Evolutionary conservation across 1,140 invertebrate species (phyloP).

Genomic region (Drosophila truncata): DNA sequence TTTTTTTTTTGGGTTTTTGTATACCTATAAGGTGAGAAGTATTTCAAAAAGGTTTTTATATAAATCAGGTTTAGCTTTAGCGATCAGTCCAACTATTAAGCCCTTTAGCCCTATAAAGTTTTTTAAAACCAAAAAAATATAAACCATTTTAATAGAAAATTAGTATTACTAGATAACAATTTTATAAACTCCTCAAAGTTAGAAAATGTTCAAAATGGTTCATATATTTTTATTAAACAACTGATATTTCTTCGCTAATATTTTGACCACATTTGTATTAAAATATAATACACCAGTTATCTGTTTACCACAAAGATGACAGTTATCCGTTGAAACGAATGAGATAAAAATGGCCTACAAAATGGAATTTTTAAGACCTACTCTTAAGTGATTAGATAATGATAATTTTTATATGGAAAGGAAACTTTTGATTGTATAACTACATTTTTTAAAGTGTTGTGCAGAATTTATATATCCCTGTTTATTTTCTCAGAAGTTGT

Average conservation of each 20-base stretch:
- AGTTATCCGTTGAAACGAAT: constrained; percentile 46
- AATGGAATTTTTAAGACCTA: constrained; percentile 9
- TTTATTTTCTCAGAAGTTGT: not conserved
- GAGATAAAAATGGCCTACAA: constrained; percentile 34
- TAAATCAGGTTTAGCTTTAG: not conserved
- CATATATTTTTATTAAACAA: not conserved
- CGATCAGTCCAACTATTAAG: not conserved
- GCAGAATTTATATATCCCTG: not conserved
- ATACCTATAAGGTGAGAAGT: too few relatives aligned
- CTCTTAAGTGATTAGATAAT: constrained; percentile 15
- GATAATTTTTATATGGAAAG: too few relatives aligned
- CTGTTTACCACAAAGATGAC: constrained; percentile 55
- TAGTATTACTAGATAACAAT: too few relatives aligned
- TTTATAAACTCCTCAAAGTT: not conserved
- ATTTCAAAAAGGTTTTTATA: too few relatives aligned
- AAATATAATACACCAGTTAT: constrained; percentile 13
- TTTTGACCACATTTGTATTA: not conserved
- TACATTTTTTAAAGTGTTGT: not conserved
- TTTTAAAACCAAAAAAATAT: not conserved
- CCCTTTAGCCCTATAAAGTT: too few relatives aligned
- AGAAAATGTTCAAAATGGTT: not conserved
- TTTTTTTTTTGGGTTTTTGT: not conserved
- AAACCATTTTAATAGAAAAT: not conserved
- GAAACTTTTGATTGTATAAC: not conserved
- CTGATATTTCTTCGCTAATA: not conserved